A percentile compares a stretch with the other conserved stretches of the same genome.
Evolutionary conservation across 2,113 vertebrate species (phyloP).

Genomic region (Cathartes aura): DNA sequence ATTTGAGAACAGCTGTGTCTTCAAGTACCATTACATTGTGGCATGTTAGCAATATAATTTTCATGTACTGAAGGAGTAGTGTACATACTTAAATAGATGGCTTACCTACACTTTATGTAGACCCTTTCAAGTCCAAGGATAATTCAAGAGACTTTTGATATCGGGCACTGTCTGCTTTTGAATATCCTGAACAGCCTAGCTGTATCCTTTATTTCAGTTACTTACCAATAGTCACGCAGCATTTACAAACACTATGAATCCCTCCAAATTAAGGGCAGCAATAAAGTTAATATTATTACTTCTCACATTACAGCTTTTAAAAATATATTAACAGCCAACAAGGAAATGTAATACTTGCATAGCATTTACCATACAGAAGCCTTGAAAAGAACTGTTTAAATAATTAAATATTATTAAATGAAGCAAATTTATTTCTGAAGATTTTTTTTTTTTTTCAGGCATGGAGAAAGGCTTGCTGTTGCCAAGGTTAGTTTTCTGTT

Average conservation of each 20-base stretch:
- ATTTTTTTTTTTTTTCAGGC: slow-evolving; percentile 59
- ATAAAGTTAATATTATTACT: background rate
- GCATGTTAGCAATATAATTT: background rate
- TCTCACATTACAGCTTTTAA: background rate
- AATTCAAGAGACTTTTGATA: background rate
- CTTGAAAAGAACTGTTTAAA: background rate
- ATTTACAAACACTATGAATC: background rate
- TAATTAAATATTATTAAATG: background rate
- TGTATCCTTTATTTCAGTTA: background rate
- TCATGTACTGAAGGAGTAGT: background rate
- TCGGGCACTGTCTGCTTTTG: background rate
- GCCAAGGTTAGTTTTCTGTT: slow-evolving; percentile 69
- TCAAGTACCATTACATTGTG: background rate
- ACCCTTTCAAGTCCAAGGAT: background rate
- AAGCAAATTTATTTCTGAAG: background rate
- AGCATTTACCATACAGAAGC: background rate
- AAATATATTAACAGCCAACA: background rate
- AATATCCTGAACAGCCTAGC: background rate
- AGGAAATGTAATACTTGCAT: background rate
- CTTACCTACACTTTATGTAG: background rate
- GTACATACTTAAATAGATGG: background rate
- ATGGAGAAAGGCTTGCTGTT: slow-evolving; percentile 74
- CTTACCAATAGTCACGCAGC: background rate
- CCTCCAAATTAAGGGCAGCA: background rate
- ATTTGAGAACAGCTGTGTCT: background rate